phyloP scores from a whole-genome alignment of 1,140 invertebrate species.

The Limonius californicus region DNA sequence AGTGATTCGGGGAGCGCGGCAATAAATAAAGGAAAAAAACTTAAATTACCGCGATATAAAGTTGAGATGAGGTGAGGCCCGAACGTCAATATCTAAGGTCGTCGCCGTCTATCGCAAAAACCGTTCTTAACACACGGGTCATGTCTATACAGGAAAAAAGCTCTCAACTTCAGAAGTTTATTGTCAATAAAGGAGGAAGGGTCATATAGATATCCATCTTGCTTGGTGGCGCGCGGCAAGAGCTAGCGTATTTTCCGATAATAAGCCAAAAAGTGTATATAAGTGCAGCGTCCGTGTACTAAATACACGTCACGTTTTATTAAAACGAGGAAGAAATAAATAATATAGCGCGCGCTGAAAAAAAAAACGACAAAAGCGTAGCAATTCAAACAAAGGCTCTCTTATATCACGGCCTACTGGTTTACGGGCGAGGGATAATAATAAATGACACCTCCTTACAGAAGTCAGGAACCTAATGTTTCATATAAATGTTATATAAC shows the following conservation, averaged over 20 bases:
- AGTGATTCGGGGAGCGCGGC: neutral
- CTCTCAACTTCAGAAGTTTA: neutral
- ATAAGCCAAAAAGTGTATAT: neutral
- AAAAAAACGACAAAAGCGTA: neutral
- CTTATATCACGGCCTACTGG: neutral
- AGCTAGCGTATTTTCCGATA: neutral
- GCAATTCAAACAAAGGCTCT: neutral
- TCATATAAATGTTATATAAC: neutral
- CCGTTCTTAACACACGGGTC: neutral
- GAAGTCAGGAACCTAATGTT: neutral
- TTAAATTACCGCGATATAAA: neutral
- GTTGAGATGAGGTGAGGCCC: neutral
- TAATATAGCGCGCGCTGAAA: neutral
- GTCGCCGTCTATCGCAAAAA: neutral
- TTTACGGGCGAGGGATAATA: neutral
- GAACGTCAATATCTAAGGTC: neutral
- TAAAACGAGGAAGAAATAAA: neutral
- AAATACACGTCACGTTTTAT: neutral
- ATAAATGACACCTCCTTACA: neutral
- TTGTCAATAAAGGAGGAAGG: neutral
- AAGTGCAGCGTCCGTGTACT: too few species aligned
- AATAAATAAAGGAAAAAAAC: neutral
- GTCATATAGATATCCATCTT: neutral
- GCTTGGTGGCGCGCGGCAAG: neutral
- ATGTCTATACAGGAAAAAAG: neutral